Evolutionary conservation across 2,888 invertebrate species (phyloP).

Genomic region (Phymatocera aterrima): DNA sequence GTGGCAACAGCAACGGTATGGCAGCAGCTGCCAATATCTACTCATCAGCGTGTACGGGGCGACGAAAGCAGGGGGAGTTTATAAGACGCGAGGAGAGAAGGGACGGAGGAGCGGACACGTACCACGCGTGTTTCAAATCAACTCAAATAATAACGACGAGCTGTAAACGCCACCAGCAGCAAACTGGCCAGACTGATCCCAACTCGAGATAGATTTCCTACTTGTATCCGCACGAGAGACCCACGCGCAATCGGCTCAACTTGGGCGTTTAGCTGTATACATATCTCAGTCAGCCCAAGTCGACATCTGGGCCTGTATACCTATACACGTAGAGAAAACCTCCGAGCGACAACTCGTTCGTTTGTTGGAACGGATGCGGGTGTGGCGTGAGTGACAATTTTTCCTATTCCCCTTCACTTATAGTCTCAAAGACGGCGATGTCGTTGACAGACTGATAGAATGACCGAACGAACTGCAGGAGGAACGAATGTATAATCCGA

Average conservation of each 20-base stretch:
- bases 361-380: constrained; percentile 40
- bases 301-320: constrained; percentile 29
- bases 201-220: constrained; percentile 63
- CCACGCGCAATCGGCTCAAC: constrained; percentile 54
- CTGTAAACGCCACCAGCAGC: constrained; percentile 65
- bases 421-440: constrained; percentile 12
- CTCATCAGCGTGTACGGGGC: constrained; percentile 34
- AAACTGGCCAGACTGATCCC: constrained; percentile 67
- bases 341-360: not conserved
- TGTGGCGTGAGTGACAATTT: not conserved
- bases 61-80: constrained; percentile 44
- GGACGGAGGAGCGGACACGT: constrained; percentile 45
- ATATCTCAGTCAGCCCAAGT: not conserved
- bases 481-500: constrained; percentile 10
- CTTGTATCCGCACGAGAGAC: constrained; percentile 61
- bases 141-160: constrained; percentile 69
- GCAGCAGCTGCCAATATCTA: constrained; percentile 40
- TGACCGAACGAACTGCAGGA: constrained; percentile 18
- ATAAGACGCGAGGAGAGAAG: constrained; percentile 43
- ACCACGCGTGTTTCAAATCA: constrained; percentile 66
- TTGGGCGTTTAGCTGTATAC: constrained; percentile 12
- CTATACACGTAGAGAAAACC: not conserved
- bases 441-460: constrained; percentile 14
- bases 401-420: constrained; percentile 2
- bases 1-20: not conserved